A percentile compares a stretch with the other conserved stretches of the same genome.
phyloP scores from a whole-genome alignment of 2,888 invertebrate genomes.

The Scaptodrosophila latifasciaeformis region DNA sequence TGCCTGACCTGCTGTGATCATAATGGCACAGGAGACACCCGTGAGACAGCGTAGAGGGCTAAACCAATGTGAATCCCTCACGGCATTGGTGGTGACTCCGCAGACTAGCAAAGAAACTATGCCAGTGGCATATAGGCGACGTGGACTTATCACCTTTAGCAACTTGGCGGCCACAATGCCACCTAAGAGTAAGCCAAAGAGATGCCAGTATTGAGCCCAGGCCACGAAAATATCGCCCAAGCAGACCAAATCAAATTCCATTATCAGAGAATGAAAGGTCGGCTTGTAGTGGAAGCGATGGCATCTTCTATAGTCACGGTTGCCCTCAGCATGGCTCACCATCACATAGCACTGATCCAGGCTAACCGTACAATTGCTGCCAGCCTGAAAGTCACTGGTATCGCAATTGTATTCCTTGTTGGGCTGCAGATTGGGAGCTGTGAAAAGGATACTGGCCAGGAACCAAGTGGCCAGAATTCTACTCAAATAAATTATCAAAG shows the following conservation, averaged over 20 bases:
- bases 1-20: constrained; percentile 74
- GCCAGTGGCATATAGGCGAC: constrained; percentile 71
- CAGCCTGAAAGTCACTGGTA: constrained; percentile 21
- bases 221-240: constrained; percentile 73
- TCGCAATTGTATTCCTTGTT: constrained; percentile 64
- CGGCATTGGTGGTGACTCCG: constrained; percentile 72
- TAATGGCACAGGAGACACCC: constrained; percentile 74
- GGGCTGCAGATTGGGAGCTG: constrained; percentile 31
- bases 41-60: constrained; percentile 73
- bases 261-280: constrained; percentile 70
- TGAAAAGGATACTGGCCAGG: neutral
- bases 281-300: constrained; percentile 58
- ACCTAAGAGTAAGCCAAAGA: constrained; percentile 75
- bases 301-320: constrained; percentile 48
- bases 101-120: constrained; percentile 72
- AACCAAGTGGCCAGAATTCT: constrained; percentile 69
- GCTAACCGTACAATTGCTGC: constrained; percentile 45
- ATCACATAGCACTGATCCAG: constrained; percentile 63
- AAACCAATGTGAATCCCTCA: constrained; percentile 72
- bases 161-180: constrained; percentile 73
- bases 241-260: constrained; percentile 75
- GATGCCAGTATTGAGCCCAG: constrained; percentile 76
- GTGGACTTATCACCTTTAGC: constrained; percentile 73
- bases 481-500: constrained; percentile 74
- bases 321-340: constrained; percentile 38